Conservation (phyloP, 2,888 invertebrate genomes). For the Heteromurus nitidus region DNA sequence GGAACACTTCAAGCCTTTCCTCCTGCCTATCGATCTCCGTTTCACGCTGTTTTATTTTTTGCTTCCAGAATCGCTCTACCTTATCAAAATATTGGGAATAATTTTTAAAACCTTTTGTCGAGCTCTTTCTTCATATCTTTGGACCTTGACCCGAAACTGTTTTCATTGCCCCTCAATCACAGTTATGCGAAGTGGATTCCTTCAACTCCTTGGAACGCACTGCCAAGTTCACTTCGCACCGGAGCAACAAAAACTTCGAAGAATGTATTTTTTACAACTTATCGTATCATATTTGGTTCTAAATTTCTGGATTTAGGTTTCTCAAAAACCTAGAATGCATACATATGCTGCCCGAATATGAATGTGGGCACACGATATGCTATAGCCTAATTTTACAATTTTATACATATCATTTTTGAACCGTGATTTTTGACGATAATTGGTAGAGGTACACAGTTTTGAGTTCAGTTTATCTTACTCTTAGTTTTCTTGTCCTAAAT, state of each 20-base stretch:
- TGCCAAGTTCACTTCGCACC: conserved; percentile 25
- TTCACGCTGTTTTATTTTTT: background rate
- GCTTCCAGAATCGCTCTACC: conserved; percentile 12
- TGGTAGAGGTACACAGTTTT: too few relatives aligned
- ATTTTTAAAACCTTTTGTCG: conserved; percentile 16
- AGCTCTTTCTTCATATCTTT: conserved; percentile 22
- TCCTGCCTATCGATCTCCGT: conserved; percentile 30
- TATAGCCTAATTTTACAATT: too few relatives aligned
- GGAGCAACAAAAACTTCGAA: background rate
- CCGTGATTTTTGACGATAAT: too few relatives aligned
- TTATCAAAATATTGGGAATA: conserved; percentile 18
- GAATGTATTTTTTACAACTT: background rate
- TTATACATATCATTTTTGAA: too few relatives aligned
- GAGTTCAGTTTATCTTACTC: too few relatives aligned
- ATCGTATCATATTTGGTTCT: too few relatives aligned
- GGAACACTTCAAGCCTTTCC: background rate
- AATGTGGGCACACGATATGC: too few relatives aligned
- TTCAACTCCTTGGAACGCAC: background rate
- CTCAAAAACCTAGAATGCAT: too few relatives aligned
- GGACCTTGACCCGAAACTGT: conserved; percentile 35
- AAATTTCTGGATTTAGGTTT: too few relatives aligned
- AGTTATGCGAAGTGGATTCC: conserved; percentile 29
- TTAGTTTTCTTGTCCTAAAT: too few relatives aligned
- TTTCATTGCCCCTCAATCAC: conserved; percentile 12
- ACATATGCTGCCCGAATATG: too few relatives aligned